Evolutionary conservation across 2,797 vertebrate species (phyloP).

Genomic region (Hephaestus fuliginosus): DNA sequence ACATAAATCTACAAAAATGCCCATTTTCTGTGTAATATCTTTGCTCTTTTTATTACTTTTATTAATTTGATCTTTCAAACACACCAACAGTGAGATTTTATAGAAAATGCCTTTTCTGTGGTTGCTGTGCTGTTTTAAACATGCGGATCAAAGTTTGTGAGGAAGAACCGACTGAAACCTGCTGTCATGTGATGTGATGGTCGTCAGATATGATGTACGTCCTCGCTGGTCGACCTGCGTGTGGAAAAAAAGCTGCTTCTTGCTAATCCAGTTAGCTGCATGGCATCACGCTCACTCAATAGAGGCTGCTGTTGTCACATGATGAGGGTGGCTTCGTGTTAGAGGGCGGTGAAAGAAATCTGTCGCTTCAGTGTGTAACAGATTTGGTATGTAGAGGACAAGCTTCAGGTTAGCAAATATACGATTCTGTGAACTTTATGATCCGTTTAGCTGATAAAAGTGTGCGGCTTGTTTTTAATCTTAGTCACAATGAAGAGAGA

Average conservation of each 20-base stretch:
- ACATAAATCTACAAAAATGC: not conserved
- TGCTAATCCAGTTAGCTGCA: slow-evolving; percentile 59
- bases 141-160: slow-evolving; percentile 2
- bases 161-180: not conserved
- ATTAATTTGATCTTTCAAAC: not conserved
- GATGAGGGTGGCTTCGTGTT: slow-evolving; percentile 10
- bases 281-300: slow-evolving; percentile 27
- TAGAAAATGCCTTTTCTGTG: not conserved
- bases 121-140: not conserved
- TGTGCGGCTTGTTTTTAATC: not conserved
- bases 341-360: not conserved
- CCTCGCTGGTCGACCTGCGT: not conserved
- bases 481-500: not conserved
- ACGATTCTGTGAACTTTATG: not conserved
- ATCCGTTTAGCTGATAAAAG: not conserved
- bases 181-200: slow-evolving; percentile 41
- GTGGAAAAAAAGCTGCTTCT: not conserved
- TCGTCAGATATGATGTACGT: slow-evolving; percentile 15
- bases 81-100: not conserved
- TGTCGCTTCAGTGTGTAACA: not conserved
- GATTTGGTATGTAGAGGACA: not conserved
- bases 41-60: not conserved
- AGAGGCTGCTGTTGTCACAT: slow-evolving; percentile 34
- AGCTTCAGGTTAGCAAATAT: not conserved
- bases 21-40: not conserved